These are phyloP conservation scores for Leiothrix lutea DNA, from an alignment of 2,113 vertebrate genomes.

Conservation along the genomic window DNA sequence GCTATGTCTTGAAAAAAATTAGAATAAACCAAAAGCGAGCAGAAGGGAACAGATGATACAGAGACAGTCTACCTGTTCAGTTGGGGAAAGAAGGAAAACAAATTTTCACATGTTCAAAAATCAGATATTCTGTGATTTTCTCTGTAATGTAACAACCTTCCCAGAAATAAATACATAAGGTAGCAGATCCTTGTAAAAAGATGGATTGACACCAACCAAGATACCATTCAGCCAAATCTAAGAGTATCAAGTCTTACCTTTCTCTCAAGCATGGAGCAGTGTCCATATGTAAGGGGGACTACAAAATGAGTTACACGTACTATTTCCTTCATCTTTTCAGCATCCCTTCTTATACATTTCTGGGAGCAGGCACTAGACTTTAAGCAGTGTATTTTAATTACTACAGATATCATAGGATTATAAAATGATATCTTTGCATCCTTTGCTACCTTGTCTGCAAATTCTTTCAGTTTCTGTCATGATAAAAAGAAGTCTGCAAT, in stretches of 20 bases:
- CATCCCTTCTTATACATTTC: neutral
- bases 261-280: neutral
- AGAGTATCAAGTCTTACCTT: neutral
- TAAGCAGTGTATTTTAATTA: neutral
- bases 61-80: neutral
- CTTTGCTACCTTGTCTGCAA: neutral
- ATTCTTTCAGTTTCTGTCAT: neutral
- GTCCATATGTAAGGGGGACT: neutral
- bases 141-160: neutral
- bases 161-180: neutral
- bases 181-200: neutral
- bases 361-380: neutral
- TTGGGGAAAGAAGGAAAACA: neutral
- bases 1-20: neutral
- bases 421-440: neutral
- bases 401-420: neutral
- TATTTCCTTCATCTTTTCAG: neutral
- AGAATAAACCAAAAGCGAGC: neutral
- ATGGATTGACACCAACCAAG: neutral
- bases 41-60: neutral
- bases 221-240: neutral
- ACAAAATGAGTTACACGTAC: neutral
- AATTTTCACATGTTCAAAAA: neutral
- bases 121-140: neutral
- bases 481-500: neutral